Evolutionary conservation across 1,140 invertebrate species (phyloP), one percentile per base, ranked within the genome.

Genomic region (Calycopis cecrops): DNA sequence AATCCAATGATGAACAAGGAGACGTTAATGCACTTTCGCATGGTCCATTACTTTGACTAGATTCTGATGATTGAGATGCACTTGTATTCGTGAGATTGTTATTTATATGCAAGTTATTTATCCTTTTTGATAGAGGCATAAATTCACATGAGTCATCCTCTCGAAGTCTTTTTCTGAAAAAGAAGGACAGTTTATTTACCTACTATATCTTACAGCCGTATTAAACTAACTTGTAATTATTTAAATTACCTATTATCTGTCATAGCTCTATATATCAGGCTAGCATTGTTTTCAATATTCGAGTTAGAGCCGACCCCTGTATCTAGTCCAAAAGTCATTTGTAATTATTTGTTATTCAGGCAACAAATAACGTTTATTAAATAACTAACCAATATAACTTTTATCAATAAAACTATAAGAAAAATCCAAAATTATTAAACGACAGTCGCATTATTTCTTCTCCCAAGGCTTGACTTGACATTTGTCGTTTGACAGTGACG

Each of bases 61-160:
- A 60, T 62, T 79, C 71, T 67, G 72, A 68, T 34, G 70, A 67
- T 60, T 78, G 76, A 48, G 69, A 59, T 48, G 62, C 53, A 51
- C 57, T 52, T 44, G 73, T 62, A 59, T 59, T 78, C n/a, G 64
- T 62, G 28, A 82, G 67, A 59, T 74, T 82, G 58, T 85, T 88
- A 61, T 93, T 93, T 42, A 94, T 91, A 65, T 94, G 92, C n/a
- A 94, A 85, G 80, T 94, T 94, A 65, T 94, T 94, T 57, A 94
- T 94, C 66, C 93, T 87, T 79, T 94, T 94, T 17, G 92, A 94
- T 28, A 94, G 71, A 47, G 93, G 93, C 89, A 93, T 93, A 68
- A 94, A 94, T 69, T 94, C 93, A 65, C 91, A 91, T 37, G 88
- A 88, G 62, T 93, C 92, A 60, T 93, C 92, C 79, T 93, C 92